Conservation (phyloP, 2,888 invertebrate genomes). For the Apocheima hispidaria region DNA sequence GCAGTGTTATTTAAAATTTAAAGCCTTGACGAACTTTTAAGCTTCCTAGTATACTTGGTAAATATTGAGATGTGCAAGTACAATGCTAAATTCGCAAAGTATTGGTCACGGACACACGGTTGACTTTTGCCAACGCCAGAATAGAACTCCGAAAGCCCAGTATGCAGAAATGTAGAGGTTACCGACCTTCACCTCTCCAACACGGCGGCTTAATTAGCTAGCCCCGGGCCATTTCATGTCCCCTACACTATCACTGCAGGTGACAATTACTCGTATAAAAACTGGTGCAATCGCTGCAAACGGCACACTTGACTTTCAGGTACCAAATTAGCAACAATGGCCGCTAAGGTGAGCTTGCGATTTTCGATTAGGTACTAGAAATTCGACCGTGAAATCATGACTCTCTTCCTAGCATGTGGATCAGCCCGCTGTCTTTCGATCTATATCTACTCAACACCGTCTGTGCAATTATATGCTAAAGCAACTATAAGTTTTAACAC, state of each 20-base stretch:
- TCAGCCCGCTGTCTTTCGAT: too few relatives aligned
- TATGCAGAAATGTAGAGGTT: slow-evolving; percentile 29
- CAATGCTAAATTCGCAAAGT: not conserved
- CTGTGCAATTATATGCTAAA: not conserved
- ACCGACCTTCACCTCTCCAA: slow-evolving; percentile 63
- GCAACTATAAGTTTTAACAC: not conserved
- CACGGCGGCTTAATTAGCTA: slow-evolving; percentile 54
- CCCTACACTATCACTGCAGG: slow-evolving; percentile 48
- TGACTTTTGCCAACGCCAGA: slow-evolving; percentile 4
- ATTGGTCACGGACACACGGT: not conserved
- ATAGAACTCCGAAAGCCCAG: slow-evolving; percentile 7
- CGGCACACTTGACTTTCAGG: slow-evolving; percentile 65
- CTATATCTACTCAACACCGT: not conserved
- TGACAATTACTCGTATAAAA: slow-evolving; percentile 67
- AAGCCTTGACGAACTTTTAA: too few relatives aligned
- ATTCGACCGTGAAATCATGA: not conserved
- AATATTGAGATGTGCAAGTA: not conserved
- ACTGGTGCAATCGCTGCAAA: slow-evolving; percentile 53
- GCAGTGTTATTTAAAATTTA: too few relatives aligned
- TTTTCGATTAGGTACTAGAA: not conserved
- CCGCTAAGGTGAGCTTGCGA: slow-evolving; percentile 64
- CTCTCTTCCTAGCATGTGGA: not conserved
- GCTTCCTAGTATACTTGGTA: too few relatives aligned
- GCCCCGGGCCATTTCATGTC: slow-evolving; percentile 48
- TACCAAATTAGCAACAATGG: slow-evolving; percentile 70